Percentiles rank a stretch among this genome's conserved stretches.
phyloP scores from a whole-genome alignment of 2,888 invertebrate genomes.

The Oligia strigilis region DNA sequence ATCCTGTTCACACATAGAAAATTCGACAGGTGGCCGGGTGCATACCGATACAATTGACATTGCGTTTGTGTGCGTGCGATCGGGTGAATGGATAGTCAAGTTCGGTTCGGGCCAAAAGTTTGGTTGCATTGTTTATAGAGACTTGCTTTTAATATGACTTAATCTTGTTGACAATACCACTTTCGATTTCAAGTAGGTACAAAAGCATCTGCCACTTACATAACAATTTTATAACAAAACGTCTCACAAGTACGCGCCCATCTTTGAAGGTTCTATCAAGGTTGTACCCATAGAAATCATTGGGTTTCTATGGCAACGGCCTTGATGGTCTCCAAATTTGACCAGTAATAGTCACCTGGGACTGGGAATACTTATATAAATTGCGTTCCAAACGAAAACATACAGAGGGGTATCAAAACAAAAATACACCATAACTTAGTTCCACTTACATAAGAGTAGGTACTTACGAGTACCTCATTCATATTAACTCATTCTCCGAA shows the following conservation, averaged over 20 bases:
- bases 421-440: constrained; percentile 23
- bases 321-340: constrained; percentile 22
- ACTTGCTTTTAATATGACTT: neutral
- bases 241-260: neutral
- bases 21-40: constrained; percentile 68
- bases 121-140: constrained; percentile 21
- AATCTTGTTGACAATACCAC: neutral
- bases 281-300: constrained; percentile 40
- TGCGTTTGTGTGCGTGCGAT: constrained; percentile 60
- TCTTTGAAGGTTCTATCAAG: constrained; percentile 47
- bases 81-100: constrained; percentile 26
- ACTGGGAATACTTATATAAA: constrained; percentile 27
- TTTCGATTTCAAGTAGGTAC: neutral
- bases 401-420: neutral
- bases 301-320: constrained; percentile 43
- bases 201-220: neutral
- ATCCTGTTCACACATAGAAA: constrained; percentile 72
- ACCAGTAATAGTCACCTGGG: neutral
- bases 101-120: constrained; percentile 17
- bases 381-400: constrained; percentile 23
- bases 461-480: neutral
- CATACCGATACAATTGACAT: constrained; percentile 52
- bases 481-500: constrained; percentile 15
- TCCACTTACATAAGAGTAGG: neutral
- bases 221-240: constrained; percentile 13